Percentiles rank a stretch among this genome's conserved stretches.
Evolutionary conservation across 2,113 vertebrate species (phyloP).

Genomic region (Martes martes): DNA sequence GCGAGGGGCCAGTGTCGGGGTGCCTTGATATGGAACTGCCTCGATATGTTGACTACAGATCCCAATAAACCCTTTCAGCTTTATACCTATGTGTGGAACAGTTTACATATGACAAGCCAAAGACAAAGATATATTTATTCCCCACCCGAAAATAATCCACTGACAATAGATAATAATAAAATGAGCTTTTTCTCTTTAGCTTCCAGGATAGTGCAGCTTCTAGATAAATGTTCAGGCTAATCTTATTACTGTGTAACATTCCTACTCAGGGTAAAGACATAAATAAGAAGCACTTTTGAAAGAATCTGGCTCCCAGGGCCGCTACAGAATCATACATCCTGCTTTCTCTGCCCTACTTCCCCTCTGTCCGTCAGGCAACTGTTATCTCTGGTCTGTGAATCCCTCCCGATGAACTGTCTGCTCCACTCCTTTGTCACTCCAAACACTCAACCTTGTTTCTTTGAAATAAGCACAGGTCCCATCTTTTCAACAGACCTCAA

Average conservation of each 20-base stretch:
- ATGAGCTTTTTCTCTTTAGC: background rate
- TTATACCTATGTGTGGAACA: background rate
- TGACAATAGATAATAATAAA: slow-evolving; percentile 18
- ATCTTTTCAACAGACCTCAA: background rate
- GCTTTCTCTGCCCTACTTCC: background rate
- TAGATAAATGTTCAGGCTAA: background rate
- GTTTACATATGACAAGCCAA: background rate
- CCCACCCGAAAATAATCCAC: background rate
- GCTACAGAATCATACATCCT: background rate
- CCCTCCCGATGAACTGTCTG: background rate
- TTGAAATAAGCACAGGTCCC: background rate
- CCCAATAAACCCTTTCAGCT: background rate
- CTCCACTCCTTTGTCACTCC: background rate
- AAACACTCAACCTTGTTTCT: background rate
- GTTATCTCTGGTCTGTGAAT: background rate
- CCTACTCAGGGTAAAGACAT: background rate
- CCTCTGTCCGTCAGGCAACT: background rate
- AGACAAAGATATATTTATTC: background rate
- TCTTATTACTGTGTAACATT: background rate
- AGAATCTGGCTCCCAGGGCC: background rate
- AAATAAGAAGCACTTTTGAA: background rate
- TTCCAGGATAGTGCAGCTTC: background rate
- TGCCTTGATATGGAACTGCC: background rate
- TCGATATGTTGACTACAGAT: background rate
- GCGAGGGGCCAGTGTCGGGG: background rate